Conservation (phyloP, 2,797 vertebrate species). For the Hirundo rustica region DNA sequence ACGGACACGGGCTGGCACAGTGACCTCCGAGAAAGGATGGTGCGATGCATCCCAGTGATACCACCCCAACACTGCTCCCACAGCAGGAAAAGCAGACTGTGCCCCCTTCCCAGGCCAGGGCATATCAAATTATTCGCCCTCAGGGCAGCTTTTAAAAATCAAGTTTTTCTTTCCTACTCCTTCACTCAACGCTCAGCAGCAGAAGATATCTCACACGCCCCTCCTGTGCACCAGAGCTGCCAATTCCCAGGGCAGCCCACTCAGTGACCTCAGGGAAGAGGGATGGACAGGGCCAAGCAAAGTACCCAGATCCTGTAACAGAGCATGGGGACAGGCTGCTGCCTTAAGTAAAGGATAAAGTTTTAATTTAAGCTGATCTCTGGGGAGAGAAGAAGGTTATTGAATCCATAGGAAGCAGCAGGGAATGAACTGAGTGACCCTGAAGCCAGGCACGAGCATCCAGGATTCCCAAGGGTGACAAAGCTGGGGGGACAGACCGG, state of each 20-base stretch:
- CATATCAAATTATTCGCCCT: neutral
- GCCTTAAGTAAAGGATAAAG: constrained; percentile 28
- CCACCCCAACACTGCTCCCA: neutral
- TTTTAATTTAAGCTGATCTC: constrained; percentile 53
- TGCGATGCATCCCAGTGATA: rapidly evolving
- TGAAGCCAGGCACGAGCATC: neutral
- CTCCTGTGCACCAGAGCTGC: neutral
- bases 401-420: constrained; percentile 45
- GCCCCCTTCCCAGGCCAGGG: neutral
- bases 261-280: neutral
- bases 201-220: neutral
- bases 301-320: neutral
- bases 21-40: rapidly evolving
- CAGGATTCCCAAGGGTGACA: neutral
- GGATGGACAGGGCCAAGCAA: neutral
- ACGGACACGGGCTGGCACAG: neutral
- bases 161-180: neutral
- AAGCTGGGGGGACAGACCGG: neutral
- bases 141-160: neutral
- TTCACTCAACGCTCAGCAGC: neutral
- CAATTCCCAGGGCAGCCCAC: neutral
- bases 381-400: constrained; percentile 40
- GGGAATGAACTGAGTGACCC: constrained; percentile 5
- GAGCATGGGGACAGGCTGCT: neutral
- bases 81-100: neutral